Evolutionary conservation across 2,797 vertebrate species (phyloP), one percentile per base, ranked within the genome.

Genomic region (Podargus strigoides): DNA sequence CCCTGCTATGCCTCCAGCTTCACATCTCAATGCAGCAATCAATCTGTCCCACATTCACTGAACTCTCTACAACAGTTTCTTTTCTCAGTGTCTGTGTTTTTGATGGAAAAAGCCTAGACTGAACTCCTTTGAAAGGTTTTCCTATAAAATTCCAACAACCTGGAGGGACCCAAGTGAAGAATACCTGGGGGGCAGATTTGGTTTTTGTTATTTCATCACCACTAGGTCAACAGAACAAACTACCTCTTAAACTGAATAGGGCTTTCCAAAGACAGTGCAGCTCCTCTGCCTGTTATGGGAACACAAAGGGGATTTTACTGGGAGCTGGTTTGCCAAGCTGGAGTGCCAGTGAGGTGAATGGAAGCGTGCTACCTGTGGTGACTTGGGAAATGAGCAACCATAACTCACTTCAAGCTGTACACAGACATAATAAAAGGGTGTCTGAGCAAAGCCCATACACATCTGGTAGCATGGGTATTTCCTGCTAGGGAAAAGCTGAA

Each of bases 361-460:
- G 74, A 49, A 56, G 74, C 8, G 10, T 53, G 44, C 44, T 34
- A 52, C 36, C 41, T 39, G n/a, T 39, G n/a, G 19, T 60, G 16
- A 67, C 49, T 3, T 19, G 28, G 62, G 46, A 49, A 79, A 34
- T 1, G 6, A 64, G 39, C 58, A 76, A 66, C 52, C 8, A 1
- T 24, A 77, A 34, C 32, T 63, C 28, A 27, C 32, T 30, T 32
- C 55, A 73, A 77, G 66, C 49, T 68, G 42, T 11, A 26, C 39
- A 26, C 0, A 0, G 60, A 47, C 5, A 26, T 44, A 66, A 42
- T 1, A 4, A 15, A 50, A 50, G n/a, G 16, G 23, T 60, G 27
- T 27, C 69, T 67, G 39, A 36, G 63, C 47, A 70, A 46, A 85
- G 49, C 46, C 49, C 44, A 46, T 5, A 19, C 14, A 14, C 18